Conservation (phyloP, 2,797 vertebrate species). For the Ambastaia sidthimunki region DNA sequence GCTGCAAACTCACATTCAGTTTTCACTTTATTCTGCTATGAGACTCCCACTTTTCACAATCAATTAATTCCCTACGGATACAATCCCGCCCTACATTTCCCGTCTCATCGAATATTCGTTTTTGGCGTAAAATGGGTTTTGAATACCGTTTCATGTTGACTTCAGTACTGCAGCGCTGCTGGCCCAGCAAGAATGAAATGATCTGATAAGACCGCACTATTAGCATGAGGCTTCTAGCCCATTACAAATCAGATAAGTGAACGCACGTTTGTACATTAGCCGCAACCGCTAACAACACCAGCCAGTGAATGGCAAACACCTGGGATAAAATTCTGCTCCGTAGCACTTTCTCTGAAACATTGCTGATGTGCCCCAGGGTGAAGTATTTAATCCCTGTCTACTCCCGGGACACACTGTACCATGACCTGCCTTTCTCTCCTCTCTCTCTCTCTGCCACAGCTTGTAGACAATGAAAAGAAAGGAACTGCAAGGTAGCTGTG, state of each 20-base stretch:
- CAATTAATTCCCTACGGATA: neutral
- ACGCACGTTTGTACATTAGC: conserved; percentile 24
- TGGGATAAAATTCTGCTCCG: conserved; percentile 27
- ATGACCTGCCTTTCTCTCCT: conserved; percentile 28
- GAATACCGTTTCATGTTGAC: conserved; percentile 1
- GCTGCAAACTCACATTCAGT: neutral
- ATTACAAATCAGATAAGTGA: conserved; percentile 29
- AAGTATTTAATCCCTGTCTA: conserved; percentile 50
- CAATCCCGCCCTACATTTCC: neutral
- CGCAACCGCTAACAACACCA: conserved; percentile 1
- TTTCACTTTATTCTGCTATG: neutral
- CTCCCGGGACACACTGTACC: conserved; percentile 47
- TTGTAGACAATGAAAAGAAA: conserved; percentile 41
- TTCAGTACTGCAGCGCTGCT: conserved; percentile 1
- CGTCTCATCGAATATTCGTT: neutral
- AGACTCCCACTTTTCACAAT: neutral
- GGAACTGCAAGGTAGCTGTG: conserved; percentile 37
- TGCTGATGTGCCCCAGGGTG: conserved; percentile 44
- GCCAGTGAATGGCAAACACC: conserved; percentile 35
- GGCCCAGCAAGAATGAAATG: conserved; percentile 24
- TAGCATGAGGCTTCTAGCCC: conserved; percentile 11
- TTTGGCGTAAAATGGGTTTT: neutral
- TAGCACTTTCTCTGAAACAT: conserved; percentile 49
- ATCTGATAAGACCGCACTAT: conserved; percentile 18
- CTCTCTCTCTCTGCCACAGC: neutral